Conservation (phyloP, 2,113 vertebrate species). For the Callospermophilus lateralis region DNA sequence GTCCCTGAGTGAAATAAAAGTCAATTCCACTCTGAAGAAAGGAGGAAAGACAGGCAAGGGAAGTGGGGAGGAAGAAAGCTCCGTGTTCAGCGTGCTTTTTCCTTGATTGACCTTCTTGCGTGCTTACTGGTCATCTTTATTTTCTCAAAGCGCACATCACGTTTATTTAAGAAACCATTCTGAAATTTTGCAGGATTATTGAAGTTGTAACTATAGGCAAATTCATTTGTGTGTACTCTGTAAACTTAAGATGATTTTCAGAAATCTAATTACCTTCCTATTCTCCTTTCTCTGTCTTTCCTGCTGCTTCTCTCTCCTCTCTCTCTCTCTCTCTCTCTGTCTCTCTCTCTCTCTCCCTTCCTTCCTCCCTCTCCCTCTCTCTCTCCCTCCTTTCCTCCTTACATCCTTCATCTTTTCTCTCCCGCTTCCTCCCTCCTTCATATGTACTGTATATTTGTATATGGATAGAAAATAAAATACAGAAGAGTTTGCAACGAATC, state of each 20-base stretch:
- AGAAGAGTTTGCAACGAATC: not conserved
- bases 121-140: conserved; percentile 39
- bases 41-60: conserved; percentile 20
- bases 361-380: too few relatives aligned
- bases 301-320: not conserved
- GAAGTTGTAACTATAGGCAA: conserved; percentile 44
- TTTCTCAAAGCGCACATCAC: conserved; percentile 26
- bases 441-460: not conserved
- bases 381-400: not conserved
- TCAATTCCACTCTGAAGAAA: not conserved
- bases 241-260: conserved; percentile 50
- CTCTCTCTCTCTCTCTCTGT: not conserved
- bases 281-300: not conserved
- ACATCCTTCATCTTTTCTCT: not conserved
- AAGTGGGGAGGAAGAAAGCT: conserved; percentile 37
- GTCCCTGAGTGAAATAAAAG: not conserved
- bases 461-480: not conserved
- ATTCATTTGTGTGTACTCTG: conserved; percentile 19
- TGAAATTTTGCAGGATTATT: conserved; percentile 51
- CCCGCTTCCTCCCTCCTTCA: not conserved
- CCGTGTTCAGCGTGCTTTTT: not conserved
- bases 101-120: conserved; percentile 41
- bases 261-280: not conserved
- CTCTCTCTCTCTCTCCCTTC: not conserved
- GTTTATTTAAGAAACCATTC: conserved; percentile 42